A percentile compares a stretch with the other conserved stretches of the same genome.
Evolutionary conservation across 2,888 invertebrate genomes (phyloP).

Genomic region (Dioctria linearis): DNA sequence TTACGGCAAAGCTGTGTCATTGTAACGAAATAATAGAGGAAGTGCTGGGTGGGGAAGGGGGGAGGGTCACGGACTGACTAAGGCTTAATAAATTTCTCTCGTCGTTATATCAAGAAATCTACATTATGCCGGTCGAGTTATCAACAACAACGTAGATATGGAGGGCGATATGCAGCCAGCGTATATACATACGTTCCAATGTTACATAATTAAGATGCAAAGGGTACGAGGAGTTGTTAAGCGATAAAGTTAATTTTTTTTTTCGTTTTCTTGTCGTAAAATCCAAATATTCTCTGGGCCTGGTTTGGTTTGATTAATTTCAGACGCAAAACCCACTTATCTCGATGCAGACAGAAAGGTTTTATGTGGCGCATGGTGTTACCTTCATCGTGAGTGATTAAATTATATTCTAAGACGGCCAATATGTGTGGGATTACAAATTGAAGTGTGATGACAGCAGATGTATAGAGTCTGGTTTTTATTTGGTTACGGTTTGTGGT

Average conservation of each 20-base stretch:
- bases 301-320: conserved; percentile 34
- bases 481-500: too few relatives aligned
- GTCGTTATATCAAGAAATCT: conserved; percentile 28
- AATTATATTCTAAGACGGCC: not conserved
- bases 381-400: not conserved
- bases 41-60: not conserved
- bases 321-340: not conserved
- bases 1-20: conserved; percentile 21
- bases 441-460: conserved; percentile 20
- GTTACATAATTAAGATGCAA: conserved; percentile 42
- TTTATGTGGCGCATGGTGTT: not conserved
- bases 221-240: conserved; percentile 7
- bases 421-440: not conserved
- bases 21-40: not conserved
- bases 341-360: conserved; percentile 17
- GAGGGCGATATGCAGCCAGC: not conserved
- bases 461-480: not conserved
- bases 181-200: conserved; percentile 7
- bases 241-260: not conserved
- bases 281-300: not conserved
- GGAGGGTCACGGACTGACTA: too few relatives aligned
- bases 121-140: not conserved
- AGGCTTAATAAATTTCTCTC: conserved; percentile 27
- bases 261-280: not conserved
- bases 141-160: conserved; percentile 2